A percentile compares a stretch with the other conserved stretches of the same genome.
Conservation (phyloP, 2,113 vertebrate genomes). For the Psephotus haematonotus region DNA sequence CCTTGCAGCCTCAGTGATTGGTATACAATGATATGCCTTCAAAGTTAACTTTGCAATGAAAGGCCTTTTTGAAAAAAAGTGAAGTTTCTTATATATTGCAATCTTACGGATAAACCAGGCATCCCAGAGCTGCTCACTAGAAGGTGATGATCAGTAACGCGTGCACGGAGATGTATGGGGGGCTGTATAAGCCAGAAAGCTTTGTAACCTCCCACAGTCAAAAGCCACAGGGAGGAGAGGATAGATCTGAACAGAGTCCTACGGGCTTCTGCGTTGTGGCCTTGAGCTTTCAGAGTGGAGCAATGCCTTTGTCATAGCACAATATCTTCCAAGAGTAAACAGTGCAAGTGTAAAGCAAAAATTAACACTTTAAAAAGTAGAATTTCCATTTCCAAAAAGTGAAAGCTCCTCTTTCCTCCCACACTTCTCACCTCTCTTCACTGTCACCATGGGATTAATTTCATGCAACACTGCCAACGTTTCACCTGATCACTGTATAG, state of each 20-base stretch:
- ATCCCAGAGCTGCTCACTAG: background rate
- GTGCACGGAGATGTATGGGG: rapidly evolving
- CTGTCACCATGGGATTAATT: background rate
- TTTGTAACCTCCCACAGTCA: rapidly evolving
- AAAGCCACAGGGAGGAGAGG: rapidly evolving
- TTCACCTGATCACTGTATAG: background rate
- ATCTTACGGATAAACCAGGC: background rate
- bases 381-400: slow-evolving; percentile 26
- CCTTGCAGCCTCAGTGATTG: background rate
- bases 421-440: background rate
- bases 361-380: slow-evolving; percentile 4
- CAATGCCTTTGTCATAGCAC: background rate
- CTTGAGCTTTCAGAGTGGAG: background rate
- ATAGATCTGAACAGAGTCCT: background rate
- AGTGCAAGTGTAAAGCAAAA: background rate
- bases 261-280: rapidly evolving
- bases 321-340: background rate
- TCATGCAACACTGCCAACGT: background rate
- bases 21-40: background rate
- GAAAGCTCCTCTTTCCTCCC: background rate
- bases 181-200: background rate
- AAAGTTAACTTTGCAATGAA: background rate
- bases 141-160: background rate
- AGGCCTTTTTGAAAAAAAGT: background rate
- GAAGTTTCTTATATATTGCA: background rate